phyloP scores from a whole-genome alignment of 2,888 invertebrate species.

The Prenolepis imparis region DNA sequence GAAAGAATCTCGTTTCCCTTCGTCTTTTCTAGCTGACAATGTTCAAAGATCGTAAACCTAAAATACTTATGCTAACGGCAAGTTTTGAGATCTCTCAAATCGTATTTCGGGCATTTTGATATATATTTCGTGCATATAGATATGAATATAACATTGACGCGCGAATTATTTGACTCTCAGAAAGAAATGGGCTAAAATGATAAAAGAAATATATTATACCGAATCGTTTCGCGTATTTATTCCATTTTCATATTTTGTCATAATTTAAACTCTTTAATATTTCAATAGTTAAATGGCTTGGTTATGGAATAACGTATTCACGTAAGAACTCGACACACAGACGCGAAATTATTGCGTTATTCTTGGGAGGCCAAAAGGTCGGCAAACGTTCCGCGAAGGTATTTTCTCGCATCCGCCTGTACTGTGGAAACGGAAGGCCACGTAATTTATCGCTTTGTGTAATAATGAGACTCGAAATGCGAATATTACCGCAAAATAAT shows the following conservation, averaged over 20 bases:
- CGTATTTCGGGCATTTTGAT: not conserved
- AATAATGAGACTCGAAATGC: conserved; percentile 32
- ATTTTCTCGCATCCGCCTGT: conserved; percentile 8
- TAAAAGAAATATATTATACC: not conserved
- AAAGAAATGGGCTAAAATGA: not conserved
- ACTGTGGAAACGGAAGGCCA: not conserved
- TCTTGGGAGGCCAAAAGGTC: not conserved
- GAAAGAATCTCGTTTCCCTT: conserved; percentile 14
- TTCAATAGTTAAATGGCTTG: not conserved
- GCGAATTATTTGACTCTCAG: not conserved
- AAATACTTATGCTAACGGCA: not conserved
- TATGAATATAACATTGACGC: not conserved
- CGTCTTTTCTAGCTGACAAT: not conserved
- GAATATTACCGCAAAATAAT: conserved; percentile 42
- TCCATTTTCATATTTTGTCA: not conserved
- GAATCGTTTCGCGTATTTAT: not conserved
- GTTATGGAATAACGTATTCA: not conserved
- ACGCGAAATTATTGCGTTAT: not conserved
- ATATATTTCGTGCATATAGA: not conserved
- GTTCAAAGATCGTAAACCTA: not conserved
- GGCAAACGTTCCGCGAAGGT: not conserved
- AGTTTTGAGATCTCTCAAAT: not conserved
- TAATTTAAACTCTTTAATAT: conserved; percentile 6
- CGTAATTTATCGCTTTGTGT: conserved; percentile 42
- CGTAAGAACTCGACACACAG: not conserved